phyloP scores from a whole-genome alignment of 2,113 vertebrate genomes.

The Xerus inauris region DNA sequence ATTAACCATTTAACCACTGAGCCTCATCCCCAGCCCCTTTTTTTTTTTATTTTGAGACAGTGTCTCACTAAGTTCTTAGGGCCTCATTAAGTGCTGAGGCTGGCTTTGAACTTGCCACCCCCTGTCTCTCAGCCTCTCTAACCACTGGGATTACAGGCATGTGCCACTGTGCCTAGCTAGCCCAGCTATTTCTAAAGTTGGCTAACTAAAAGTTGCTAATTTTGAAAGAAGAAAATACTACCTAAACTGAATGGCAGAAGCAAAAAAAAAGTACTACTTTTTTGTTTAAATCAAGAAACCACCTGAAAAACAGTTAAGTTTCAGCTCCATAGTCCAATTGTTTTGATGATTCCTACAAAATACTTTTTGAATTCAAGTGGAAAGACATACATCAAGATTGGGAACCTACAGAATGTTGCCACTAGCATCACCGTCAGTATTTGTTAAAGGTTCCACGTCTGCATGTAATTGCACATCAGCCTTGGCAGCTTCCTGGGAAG shows the following conservation, averaged over 20 bases:
- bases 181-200: too few species aligned
- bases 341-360: slow-evolving; percentile 34
- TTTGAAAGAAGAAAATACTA: slow-evolving; percentile 55
- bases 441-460: slow-evolving; percentile 9
- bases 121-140: too few species aligned
- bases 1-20: too few species aligned
- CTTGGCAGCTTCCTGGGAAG: slow-evolving; percentile 46
- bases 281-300: not conserved
- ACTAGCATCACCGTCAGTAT: not conserved
- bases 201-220: slow-evolving; percentile 38
- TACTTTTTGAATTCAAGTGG: not conserved
- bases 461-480: slow-evolving; percentile 56
- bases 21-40: too few species aligned
- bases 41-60: too few species aligned
- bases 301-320: slow-evolving; percentile 19
- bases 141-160: too few species aligned
- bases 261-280: not conserved
- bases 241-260: not conserved
- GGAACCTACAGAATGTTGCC: not conserved
- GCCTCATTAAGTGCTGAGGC: too few species aligned
- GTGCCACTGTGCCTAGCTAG: too few species aligned
- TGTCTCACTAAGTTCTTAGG: too few species aligned
- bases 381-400: not conserved
- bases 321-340: not conserved
- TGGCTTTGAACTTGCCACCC: too few species aligned